Evolutionary conservation across 2,113 vertebrate species (phyloP).

Genomic region (Euleptes europaea): DNA sequence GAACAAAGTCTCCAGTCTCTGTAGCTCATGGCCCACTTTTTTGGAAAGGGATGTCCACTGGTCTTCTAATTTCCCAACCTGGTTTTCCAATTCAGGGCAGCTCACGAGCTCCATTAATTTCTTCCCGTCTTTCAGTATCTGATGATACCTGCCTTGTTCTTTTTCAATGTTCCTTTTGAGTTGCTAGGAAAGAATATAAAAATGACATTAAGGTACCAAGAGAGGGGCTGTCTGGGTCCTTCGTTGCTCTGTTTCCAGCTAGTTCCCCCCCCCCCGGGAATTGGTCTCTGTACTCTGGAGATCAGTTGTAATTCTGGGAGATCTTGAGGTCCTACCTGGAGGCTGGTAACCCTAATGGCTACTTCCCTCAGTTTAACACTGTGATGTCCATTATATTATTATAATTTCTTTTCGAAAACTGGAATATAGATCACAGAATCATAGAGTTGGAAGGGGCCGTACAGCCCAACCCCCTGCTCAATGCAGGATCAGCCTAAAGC

Average conservation of each 20-base stretch:
- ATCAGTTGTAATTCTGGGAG: too few relatives aligned
- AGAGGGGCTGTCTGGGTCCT: constrained; percentile 10
- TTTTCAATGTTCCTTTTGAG: constrained; percentile 70
- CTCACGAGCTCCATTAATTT: constrained; percentile 67
- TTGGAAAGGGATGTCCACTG: constrained; percentile 76
- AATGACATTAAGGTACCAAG: constrained; percentile 22
- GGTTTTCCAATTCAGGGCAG: constrained; percentile 70
- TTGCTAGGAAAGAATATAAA: constrained; percentile 71
- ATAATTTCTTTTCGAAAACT: too few relatives aligned
- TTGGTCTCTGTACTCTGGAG: too few relatives aligned
- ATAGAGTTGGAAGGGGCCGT: too few relatives aligned
- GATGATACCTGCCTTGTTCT: constrained; percentile 73
- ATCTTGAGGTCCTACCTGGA: too few relatives aligned
- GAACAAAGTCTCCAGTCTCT: constrained; percentile 63
- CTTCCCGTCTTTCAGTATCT: constrained; percentile 77
- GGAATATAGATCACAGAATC: too few relatives aligned
- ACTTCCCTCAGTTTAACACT: too few relatives aligned
- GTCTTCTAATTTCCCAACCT: constrained; percentile 73
- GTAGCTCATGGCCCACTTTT: constrained; percentile 72
- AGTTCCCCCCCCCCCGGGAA: background rate
- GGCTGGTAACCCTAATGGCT: too few relatives aligned
- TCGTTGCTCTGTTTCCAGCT: background rate
- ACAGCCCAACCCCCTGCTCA: too few relatives aligned
- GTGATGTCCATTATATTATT: too few relatives aligned
- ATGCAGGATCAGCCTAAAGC: too few relatives aligned